phyloP scores from a whole-genome alignment of 2,888 invertebrate species.

The Leptarthrus brevirostris region DNA sequence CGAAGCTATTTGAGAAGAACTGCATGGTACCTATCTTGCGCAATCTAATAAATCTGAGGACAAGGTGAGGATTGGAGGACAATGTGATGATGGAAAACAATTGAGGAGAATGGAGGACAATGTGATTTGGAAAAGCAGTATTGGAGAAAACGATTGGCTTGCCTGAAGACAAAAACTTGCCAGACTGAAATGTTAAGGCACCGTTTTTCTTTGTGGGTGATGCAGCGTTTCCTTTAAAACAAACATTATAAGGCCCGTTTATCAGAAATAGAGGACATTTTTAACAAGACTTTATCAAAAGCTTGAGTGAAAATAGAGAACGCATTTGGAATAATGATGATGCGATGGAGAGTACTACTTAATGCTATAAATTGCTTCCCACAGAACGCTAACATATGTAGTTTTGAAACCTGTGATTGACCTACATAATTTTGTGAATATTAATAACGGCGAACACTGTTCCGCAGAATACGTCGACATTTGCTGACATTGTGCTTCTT shows the following conservation, averaged over 20 bases:
- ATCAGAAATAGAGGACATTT: neutral
- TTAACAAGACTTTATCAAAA: neutral
- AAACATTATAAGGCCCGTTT: neutral
- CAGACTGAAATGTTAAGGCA: neutral
- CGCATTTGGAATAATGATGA: too few species aligned
- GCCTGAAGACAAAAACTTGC: neutral
- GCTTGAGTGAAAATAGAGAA: too few species aligned
- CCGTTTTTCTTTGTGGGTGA: neutral
- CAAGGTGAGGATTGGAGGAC: neutral
- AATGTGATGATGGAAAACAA: neutral
- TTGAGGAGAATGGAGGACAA: neutral
- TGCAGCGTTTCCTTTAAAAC: neutral
- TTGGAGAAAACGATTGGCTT: neutral
- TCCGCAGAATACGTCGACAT: neutral
- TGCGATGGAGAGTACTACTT: too few species aligned
- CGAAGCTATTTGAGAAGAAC: neutral
- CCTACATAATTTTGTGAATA: neutral
- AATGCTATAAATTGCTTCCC: too few species aligned
- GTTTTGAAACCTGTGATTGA: too few species aligned
- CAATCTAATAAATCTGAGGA: neutral
- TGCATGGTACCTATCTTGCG: neutral
- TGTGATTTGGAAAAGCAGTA: neutral
- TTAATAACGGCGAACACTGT: neutral
- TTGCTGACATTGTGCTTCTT: neutral
- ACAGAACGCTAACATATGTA: too few species aligned